phyloP scores from a whole-genome alignment of 2,888 invertebrate genomes.

The Cosmopolites sordidus region DNA sequence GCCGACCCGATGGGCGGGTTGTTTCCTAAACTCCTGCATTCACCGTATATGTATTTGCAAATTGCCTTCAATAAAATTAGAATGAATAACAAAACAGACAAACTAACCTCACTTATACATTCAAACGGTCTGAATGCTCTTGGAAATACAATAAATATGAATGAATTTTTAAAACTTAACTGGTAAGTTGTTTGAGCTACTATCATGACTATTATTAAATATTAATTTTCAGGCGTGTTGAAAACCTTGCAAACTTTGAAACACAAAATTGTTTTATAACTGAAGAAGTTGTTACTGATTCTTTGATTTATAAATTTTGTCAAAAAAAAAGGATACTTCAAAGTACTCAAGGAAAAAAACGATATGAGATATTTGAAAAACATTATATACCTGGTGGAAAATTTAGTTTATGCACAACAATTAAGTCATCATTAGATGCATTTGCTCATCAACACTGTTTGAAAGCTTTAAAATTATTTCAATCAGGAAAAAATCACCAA shows the following conservation, averaged over 20 bases:
- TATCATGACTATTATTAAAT: background rate
- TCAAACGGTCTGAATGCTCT: too few species aligned
- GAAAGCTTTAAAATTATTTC: constrained; percentile 30
- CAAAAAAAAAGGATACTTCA: constrained; percentile 13
- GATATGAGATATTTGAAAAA: constrained; percentile 15
- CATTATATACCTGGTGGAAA: constrained; percentile 16
- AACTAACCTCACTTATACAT: too few species aligned
- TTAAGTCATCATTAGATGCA: constrained; percentile 24
- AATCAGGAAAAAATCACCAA: constrained; percentile 26
- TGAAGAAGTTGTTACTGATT: constrained; percentile 26
- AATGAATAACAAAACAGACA: too few species aligned
- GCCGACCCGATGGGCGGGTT: too few species aligned
- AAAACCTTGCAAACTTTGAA: constrained; percentile 22
- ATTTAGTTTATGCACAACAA: constrained; percentile 5
- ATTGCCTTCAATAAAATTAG: too few species aligned
- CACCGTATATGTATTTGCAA: too few species aligned
- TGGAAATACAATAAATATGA: constrained; percentile 4
- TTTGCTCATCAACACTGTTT: constrained; percentile 30
- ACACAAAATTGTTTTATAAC: constrained; percentile 21
- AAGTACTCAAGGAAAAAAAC: background rate
- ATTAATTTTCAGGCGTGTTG: constrained; percentile 22
- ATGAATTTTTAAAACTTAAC: constrained; percentile 14
- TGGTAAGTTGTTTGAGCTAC: constrained; percentile 5
- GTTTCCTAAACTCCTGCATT: too few species aligned
- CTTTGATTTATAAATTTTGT: constrained; percentile 28